Evolutionary conservation across 2,888 invertebrate genomes (phyloP).

Genomic region (Caenorhabditis wallacei): DNA sequence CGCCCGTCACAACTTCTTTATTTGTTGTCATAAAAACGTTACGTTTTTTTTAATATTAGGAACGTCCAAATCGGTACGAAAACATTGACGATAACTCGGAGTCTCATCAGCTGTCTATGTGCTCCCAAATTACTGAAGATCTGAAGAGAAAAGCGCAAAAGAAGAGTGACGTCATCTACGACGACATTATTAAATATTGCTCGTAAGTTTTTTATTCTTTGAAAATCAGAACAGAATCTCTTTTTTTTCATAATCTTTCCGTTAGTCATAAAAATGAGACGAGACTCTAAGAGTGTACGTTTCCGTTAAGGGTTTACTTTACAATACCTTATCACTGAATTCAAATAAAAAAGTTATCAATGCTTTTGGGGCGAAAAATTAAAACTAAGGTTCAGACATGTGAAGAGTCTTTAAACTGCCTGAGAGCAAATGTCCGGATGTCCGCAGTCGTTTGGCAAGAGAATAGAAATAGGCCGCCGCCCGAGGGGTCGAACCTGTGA

Average conservation of each 20-base stretch:
- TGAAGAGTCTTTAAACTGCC: not conserved
- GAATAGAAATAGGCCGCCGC: no score
- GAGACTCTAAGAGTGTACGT: not conserved
- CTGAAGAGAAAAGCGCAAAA: constrained; percentile 87
- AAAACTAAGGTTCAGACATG: constrained; percentile 11
- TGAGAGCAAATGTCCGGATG: no score
- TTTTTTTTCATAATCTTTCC: constrained; percentile 15
- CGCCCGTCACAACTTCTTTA: not conserved
- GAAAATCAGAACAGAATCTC: constrained; percentile 8
- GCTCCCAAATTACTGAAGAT: constrained; percentile 53
- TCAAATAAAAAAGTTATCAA: not conserved
- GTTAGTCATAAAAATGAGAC: constrained; percentile 22
- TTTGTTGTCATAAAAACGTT: constrained; percentile 1
- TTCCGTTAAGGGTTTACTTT: constrained; percentile 30
- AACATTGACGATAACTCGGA: constrained; percentile 19
- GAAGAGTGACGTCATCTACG: constrained; percentile 93
- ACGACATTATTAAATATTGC: constrained; percentile 93
- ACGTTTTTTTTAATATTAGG: constrained; percentile 17
- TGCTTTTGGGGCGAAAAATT: not conserved
- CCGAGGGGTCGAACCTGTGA: no score
- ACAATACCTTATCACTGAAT: constrained; percentile 9
- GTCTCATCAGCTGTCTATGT: constrained; percentile 31
- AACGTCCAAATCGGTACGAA: constrained; percentile 36
- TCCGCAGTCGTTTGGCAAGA: no score
- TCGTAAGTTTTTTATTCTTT: constrained; percentile 85